These are phyloP conservation scores for Pristis pectinata DNA, from an alignment of 2,797 vertebrate species.

Conservation along the genomic window DNA sequence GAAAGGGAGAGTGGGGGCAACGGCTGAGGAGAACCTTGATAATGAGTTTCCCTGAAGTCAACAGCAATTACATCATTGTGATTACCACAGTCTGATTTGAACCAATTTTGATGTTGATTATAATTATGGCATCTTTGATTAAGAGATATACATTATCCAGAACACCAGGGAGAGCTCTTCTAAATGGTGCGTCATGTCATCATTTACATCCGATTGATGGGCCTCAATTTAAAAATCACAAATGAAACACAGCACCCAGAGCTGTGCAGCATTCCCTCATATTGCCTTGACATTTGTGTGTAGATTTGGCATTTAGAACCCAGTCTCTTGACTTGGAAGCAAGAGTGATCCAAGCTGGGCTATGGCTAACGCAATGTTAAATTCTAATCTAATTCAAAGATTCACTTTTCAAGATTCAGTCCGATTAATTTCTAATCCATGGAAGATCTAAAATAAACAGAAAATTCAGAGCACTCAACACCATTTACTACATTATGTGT, in stretches of 20 bases:
- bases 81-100: no score
- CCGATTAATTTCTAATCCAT: not conserved
- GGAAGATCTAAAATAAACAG: not conserved
- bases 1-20: no score
- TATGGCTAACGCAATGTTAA: not conserved
- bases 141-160: not conserved
- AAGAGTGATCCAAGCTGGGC: not conserved
- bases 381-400: not conserved
- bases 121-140: not conserved
- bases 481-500: not conserved
- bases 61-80: no score
- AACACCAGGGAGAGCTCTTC: not conserved
- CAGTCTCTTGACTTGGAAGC: not conserved
- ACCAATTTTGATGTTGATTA: no score
- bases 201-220: not conserved
- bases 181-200: not conserved
- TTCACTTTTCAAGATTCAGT: not conserved
- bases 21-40: no score
- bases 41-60: no score
- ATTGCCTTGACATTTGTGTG: not conserved
- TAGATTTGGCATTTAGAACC: not conserved
- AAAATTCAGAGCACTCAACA: not conserved
- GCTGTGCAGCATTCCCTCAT: not conserved
- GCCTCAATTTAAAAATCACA: not conserved
- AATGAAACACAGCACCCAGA: not conserved